Conservation (phyloP, 1,140 invertebrate species). For the Globodera rostochiensis region DNA sequence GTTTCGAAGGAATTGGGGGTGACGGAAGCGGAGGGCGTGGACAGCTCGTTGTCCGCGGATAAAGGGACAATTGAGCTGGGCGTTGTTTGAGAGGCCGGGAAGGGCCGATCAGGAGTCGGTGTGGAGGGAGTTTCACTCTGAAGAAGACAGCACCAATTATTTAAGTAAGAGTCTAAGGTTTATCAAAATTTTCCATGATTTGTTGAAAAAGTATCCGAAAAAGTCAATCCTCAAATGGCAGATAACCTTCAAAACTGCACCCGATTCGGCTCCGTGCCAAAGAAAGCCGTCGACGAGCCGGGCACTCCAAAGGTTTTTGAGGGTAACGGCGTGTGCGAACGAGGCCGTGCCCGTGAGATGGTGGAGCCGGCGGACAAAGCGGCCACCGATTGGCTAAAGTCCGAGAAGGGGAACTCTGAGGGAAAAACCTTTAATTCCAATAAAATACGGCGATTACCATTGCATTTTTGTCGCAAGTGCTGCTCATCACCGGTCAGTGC, state of each 20-base stretch:
- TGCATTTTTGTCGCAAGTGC: constrained; percentile 47
- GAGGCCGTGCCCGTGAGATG: constrained; percentile 55
- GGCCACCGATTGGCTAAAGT: constrained; percentile 45
- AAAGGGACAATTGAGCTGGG: not conserved
- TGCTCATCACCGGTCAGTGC: constrained; percentile 57
- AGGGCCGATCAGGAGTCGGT: too few species aligned
- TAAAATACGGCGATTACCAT: constrained; percentile 30
- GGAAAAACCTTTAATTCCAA: constrained; percentile 25
- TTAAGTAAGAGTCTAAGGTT: not conserved
- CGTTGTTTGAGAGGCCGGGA: too few species aligned
- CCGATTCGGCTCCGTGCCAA: not conserved
- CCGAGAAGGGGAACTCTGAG: constrained; percentile 21
- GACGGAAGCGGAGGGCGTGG: constrained; percentile 29
- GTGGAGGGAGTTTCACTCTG: too few species aligned
- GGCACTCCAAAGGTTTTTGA: not conserved
- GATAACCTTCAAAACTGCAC: too few species aligned
- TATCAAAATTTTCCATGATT: not conserved
- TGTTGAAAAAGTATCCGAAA: not conserved
- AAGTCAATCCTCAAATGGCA: not conserved
- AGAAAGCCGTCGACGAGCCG: not conserved
- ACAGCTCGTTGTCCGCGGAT: constrained; percentile 37
- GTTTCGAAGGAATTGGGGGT: constrained; percentile 35
- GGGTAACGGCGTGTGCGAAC: constrained; percentile 21
- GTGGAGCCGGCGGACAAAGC: constrained; percentile 23
- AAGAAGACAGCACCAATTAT: too few species aligned